Evolutionary conservation across 1,140 invertebrate genomes (phyloP).

Genomic region (Cheumatopsyche charites): DNA sequence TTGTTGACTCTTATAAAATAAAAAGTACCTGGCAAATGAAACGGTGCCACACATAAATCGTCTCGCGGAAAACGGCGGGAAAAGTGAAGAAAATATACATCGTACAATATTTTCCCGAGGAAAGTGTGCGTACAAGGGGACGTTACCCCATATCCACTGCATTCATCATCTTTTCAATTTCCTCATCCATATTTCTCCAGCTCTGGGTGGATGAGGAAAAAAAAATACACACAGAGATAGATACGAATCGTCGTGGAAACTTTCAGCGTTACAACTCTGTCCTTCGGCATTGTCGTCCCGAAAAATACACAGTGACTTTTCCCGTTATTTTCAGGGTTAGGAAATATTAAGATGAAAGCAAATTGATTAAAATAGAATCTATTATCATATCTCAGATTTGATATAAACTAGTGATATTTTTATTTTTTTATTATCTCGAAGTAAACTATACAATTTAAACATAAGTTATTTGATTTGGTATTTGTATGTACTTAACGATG

Average conservation of each 20-base stretch:
- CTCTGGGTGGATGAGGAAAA: not conserved
- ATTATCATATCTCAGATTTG: too few relatives aligned
- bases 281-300: not conserved
- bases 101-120: not conserved
- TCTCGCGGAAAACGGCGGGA: not conserved
- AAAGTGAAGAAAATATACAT: not conserved
- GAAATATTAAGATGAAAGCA: too few relatives aligned
- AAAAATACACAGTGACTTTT: constrained; percentile 23
- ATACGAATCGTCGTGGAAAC: not conserved
- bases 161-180: constrained; percentile 36
- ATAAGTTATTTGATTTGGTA: too few relatives aligned
- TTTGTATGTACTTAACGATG: too few relatives aligned
- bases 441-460: too few relatives aligned
- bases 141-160: constrained; percentile 22
- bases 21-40: not conserved
- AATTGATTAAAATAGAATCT: too few relatives aligned
- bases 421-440: too few relatives aligned
- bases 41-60: constrained; percentile 4
- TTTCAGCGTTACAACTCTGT: constrained; percentile 14
- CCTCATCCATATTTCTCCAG: constrained; percentile 25
- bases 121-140: constrained; percentile 7
- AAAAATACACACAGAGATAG: not conserved
- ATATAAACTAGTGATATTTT: too few relatives aligned
- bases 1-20: not conserved
- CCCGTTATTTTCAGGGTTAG: not conserved